These are phyloP conservation scores for Drosophila falleni DNA, from an alignment of 2,888 invertebrate genomes.

Conservation along the genomic window DNA sequence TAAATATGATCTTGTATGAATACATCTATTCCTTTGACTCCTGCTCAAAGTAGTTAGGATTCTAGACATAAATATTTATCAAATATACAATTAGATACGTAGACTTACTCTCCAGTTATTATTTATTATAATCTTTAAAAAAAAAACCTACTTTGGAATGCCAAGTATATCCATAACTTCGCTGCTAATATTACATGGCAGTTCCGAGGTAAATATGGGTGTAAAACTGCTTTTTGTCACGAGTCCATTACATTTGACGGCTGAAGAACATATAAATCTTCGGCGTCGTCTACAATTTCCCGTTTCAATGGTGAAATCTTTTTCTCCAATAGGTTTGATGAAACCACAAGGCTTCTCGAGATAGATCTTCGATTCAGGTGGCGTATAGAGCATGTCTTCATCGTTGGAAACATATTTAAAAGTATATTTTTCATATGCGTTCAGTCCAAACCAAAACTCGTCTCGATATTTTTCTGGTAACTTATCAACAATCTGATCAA, in stretches of 20 bases:
- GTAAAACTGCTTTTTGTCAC: slow-evolving; percentile 5
- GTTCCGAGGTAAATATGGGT: neutral
- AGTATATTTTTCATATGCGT: slow-evolving; percentile 21
- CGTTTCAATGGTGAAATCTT: slow-evolving; percentile 8
- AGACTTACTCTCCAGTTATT: no score
- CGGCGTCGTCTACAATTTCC: slow-evolving; percentile 4
- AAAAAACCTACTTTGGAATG: neutral
- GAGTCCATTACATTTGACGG: slow-evolving; percentile 22
- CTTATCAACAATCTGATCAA: slow-evolving; percentile 4
- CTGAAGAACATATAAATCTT: slow-evolving; percentile 32
- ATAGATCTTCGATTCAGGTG: neutral
- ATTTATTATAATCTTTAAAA: neutral
- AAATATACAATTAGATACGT: slow-evolving; percentile 2
- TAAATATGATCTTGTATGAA: neutral
- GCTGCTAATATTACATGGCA: slow-evolving; percentile 8
- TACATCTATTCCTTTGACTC: neutral
- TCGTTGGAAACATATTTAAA: slow-evolving; percentile 15
- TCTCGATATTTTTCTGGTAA: neutral
- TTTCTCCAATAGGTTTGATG: slow-evolving; percentile 1
- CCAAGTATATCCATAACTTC: slow-evolving; percentile 11
- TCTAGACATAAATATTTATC: neutral
- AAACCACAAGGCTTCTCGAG: slow-evolving; percentile 27
- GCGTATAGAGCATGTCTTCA: neutral
- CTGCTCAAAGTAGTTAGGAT: neutral
- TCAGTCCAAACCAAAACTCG: slow-evolving; percentile 47